Evolutionary conservation across 35 echinoderm and acorn worm species (phyloP).

Genomic region (Ptychodera flava): DNA sequence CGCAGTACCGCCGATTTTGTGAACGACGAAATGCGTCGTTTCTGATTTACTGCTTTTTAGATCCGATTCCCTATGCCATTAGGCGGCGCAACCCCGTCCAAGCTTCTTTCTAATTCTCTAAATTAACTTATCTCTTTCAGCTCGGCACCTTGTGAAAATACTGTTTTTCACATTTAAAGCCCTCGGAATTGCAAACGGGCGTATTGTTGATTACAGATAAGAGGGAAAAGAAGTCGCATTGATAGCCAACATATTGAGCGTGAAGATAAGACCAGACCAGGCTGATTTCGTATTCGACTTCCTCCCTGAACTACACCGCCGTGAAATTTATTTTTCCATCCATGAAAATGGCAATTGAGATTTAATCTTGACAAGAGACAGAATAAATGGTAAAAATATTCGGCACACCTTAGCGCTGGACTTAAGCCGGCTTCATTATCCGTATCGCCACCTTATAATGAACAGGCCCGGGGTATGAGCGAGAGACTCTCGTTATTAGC

Average conservation of each 20-base stretch:
- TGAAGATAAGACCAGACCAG: not conserved
- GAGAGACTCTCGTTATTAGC: not conserved
- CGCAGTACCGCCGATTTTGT: too few species aligned
- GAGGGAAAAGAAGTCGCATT: not conserved
- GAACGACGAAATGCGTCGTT: too few species aligned
- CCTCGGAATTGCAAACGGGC: not conserved
- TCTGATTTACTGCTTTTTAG: not conserved
- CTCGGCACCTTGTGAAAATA: not conserved
- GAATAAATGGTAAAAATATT: not conserved
- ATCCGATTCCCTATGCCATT: not conserved
- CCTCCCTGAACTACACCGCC: not conserved
- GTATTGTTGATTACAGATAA: not conserved
- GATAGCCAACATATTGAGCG: not conserved
- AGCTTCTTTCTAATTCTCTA: not conserved
- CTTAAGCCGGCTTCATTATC: not conserved
- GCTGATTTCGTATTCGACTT: not conserved
- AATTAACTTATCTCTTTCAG: not conserved
- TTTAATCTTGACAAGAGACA: conserved; percentile 1
- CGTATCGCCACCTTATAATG: not conserved
- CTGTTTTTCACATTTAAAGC: not conserved
- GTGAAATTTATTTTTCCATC: conserved; percentile 2
- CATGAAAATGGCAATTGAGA: not conserved
- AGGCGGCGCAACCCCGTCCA: not conserved
- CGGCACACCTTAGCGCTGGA: not conserved
- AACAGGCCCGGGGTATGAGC: not conserved